Percentiles rank a stretch among this genome's conserved stretches.
Conservation (phyloP, 2,888 invertebrate genomes). For the Loripinus fragilis region DNA sequence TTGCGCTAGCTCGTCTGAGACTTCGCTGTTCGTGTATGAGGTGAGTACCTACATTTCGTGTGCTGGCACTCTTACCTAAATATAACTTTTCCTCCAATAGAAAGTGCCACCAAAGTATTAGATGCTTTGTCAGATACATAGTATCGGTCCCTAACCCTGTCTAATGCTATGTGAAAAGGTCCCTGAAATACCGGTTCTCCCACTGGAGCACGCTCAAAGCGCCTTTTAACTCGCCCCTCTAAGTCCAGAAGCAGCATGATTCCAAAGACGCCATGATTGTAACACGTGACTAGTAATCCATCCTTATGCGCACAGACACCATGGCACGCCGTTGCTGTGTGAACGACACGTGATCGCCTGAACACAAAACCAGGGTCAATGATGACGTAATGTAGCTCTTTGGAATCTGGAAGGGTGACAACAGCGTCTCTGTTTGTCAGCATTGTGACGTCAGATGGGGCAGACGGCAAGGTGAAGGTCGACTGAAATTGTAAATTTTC, state of each 20-base stretch:
- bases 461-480: constrained; percentile 14
- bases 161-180: constrained; percentile 32
- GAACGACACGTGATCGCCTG: constrained; percentile 26
- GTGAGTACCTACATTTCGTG: too few species aligned
- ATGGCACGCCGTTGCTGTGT: constrained; percentile 38
- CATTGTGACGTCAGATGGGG: constrained; percentile 45
- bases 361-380: constrained; percentile 40
- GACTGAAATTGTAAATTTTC: constrained; percentile 36
- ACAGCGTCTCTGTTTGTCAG: constrained; percentile 39
- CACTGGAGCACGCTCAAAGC: constrained; percentile 40
- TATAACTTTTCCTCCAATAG: constrained; percentile 42
- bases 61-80: constrained; percentile 42
- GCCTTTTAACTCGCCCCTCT: constrained; percentile 35
- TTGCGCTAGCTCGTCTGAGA: too few species aligned
- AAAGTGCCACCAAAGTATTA: constrained; percentile 29
- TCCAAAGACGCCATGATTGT: constrained; percentile 45
- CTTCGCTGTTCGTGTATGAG: too few species aligned
- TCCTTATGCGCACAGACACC: constrained; percentile 37
- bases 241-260: constrained; percentile 39
- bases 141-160: constrained; percentile 36
- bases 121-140: constrained; percentile 47
- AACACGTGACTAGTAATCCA: constrained; percentile 42
- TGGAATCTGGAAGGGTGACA: constrained; percentile 40
- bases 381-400: constrained; percentile 38
- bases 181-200: constrained; percentile 45